Evolutionary conservation across 2,888 invertebrate species (phyloP), one percentile per base, ranked within the genome.

Genomic region (Dromius quadrimaculatus): DNA sequence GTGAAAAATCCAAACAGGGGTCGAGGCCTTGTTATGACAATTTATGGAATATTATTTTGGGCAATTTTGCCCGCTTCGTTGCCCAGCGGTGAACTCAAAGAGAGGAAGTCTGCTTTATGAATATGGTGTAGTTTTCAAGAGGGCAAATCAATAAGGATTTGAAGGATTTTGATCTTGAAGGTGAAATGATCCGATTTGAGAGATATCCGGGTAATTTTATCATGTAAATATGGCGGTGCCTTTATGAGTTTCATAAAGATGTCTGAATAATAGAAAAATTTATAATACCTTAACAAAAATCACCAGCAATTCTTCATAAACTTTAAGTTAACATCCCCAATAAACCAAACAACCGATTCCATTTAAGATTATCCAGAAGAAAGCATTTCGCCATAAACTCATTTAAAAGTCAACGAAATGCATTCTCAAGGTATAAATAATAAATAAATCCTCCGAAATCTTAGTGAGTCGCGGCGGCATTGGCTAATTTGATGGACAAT

Each of bases 21-120:
- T 34, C n/a, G 41, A 20, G 22, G 34, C 13, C 68, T 68, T 68
- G 68, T 68, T 68, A 68, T 68, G 68, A 68, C 68, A 68, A 68
- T 68, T 68, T 68, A 68, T 68, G 68, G 68, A 59, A 41, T 59
- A 59, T 68, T 57, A 68, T 68, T 68, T 59, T 43, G 45, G 68
- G 59, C 68, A 57, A 68, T 68, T 66, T 59, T 68, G 54, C 59
- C 3, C 68, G 68, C 17, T 68, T 32, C 43, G 22, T 5, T 68
- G 34, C 59, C 8, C 43, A n/a, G 38, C 54, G 54, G 68, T 45
- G 23, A 28, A 20, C 11, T 68, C 59, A 43, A 68, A 57, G 11
- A 54, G 20, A 57, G 68, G 68, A 68, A 68, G 68, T 68, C 20
- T 68, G 50, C 64, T 64, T 28, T 62, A 32, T 64, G 64, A 19